phyloP scores from a whole-genome alignment of 2,113 vertebrate species.

The Anhinga anhinga region DNA sequence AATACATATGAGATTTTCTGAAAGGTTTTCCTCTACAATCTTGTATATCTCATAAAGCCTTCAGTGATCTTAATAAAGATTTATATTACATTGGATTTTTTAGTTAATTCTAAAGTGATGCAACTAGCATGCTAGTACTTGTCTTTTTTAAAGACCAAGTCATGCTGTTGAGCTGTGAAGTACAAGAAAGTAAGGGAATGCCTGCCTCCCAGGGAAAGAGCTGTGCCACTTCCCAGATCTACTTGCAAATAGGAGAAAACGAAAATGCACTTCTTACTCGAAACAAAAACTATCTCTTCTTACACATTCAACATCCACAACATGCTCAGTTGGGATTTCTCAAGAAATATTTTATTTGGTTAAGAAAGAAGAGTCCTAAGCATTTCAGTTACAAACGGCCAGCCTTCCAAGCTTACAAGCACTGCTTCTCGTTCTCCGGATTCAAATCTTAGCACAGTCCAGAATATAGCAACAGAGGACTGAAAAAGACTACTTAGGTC shows the following conservation, averaged over 20 bases:
- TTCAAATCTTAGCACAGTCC: not conserved
- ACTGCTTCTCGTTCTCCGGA: not conserved
- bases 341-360: not conserved
- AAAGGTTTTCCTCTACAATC: not conserved
- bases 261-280: accelerated
- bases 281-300: not conserved
- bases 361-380: not conserved
- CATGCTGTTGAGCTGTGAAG: not conserved
- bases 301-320: not conserved
- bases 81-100: not conserved
- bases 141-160: not conserved
- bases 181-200: not conserved
- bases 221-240: not conserved
- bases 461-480: not conserved
- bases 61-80: not conserved
- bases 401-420: not conserved
- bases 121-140: not conserved
- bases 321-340: not conserved
- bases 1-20: not conserved
- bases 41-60: not conserved
- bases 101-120: not conserved
- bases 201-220: not conserved
- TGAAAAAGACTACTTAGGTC: not conserved
- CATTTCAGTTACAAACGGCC: not conserved
- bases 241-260: not conserved